phyloP scores from a whole-genome alignment of 2,113 vertebrate genomes.

The Rhegmatorhina hoffmannsi region DNA sequence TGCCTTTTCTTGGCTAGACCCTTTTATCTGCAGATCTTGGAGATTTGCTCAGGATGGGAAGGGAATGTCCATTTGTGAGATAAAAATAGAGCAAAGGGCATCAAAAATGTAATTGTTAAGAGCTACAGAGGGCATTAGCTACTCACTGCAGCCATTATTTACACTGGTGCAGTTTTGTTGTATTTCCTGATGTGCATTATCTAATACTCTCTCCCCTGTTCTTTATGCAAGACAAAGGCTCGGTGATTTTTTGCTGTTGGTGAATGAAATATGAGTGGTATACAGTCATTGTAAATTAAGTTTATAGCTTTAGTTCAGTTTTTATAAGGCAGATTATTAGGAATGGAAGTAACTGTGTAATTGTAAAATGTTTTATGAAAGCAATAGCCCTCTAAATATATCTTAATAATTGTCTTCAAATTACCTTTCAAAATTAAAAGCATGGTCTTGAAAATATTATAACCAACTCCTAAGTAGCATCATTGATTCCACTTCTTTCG shows the following conservation, averaged over 20 bases:
- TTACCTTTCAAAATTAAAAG: constrained; percentile 57
- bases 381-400: neutral
- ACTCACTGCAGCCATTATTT: neutral
- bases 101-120: neutral
- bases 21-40: neutral
- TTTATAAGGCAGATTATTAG: constrained; percentile 49
- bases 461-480: neutral
- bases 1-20: neutral
- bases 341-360: constrained; percentile 21
- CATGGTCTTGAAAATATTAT: constrained; percentile 34
- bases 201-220: neutral
- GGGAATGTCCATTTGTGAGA: neutral
- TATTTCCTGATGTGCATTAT: neutral
- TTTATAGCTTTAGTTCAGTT: constrained; percentile 42
- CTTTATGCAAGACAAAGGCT: constrained; percentile 22
- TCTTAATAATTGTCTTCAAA: constrained; percentile 35
- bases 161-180: neutral
- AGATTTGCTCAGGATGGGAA: neutral
- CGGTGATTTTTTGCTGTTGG: neutral
- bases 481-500: neutral
- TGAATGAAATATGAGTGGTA: constrained; percentile 9
- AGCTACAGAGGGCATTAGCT: neutral
- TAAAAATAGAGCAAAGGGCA: neutral
- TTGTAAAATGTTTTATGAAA: constrained; percentile 36
- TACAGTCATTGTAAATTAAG: constrained; percentile 42